Percentiles rank a stretch among this genome's conserved stretches.
Evolutionary conservation across 2,888 invertebrate genomes (phyloP).

Genomic region (Pterobdella sp.): DNA sequence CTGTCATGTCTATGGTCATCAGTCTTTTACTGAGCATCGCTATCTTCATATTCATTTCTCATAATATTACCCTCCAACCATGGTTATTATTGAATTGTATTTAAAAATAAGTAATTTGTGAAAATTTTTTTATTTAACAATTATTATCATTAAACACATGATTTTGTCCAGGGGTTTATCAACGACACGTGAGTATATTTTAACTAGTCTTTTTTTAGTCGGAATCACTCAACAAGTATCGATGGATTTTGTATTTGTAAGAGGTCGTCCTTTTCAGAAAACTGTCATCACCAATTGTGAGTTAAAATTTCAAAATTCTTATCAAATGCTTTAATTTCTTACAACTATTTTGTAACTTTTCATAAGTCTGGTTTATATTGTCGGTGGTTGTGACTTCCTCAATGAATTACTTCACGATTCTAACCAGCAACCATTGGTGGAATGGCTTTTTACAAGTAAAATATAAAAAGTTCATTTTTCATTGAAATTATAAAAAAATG

Average conservation of each 20-base stretch:
- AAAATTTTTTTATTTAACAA: no score
- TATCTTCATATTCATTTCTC: conserved; percentile 59
- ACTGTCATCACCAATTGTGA: conserved; percentile 64
- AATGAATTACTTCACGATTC: conserved; percentile 57
- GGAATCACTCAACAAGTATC: conserved; percentile 86
- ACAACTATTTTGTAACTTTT: no score
- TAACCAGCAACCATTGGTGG: conserved; percentile 50
- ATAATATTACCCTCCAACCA: conserved; percentile 60
- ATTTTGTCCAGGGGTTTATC: no score
- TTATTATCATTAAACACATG: no score
- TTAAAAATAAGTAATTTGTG: no score
- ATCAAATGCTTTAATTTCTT: no score
- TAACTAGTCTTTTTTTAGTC: conserved; percentile 74
- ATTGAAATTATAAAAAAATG: no score
- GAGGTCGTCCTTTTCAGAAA: conserved; percentile 79
- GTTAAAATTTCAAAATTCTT: no score
- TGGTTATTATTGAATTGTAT: no score
- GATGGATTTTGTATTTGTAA: conserved; percentile 77
- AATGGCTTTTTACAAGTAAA: conserved; percentile 47
- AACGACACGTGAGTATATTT: no score
- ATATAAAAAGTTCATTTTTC: no score
- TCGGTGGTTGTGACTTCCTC: conserved; percentile 57
- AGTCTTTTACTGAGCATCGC: conserved; percentile 61
- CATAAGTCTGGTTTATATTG: conserved; percentile 60
- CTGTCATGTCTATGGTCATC: conserved; percentile 63